Percentiles rank a stretch among this genome's conserved stretches.
Conservation (phyloP, 2,797 vertebrate species). For the Rousettus madagascariensis region DNA sequence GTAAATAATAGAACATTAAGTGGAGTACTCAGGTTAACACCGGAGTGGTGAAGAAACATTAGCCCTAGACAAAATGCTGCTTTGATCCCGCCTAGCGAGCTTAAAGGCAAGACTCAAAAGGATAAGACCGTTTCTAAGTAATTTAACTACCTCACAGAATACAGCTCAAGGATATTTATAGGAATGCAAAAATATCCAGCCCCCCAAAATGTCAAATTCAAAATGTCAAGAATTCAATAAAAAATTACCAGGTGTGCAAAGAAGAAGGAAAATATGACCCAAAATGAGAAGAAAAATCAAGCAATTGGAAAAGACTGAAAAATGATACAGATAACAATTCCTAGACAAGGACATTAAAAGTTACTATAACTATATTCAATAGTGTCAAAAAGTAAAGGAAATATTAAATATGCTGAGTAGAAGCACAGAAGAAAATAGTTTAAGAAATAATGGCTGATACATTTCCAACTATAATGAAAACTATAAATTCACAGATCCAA, state of each 20-base stretch:
- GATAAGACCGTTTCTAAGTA: neutral
- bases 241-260: neutral
- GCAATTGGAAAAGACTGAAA: neutral
- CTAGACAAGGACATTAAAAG: neutral
- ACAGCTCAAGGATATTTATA: neutral
- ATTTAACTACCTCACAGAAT: neutral
- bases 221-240: slow-evolving; percentile 20
- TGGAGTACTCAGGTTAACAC: neutral
- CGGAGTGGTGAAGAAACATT: neutral
- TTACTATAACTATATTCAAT: neutral
- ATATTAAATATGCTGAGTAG: neutral
- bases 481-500: neutral
- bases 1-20: neutral
- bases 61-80: neutral
- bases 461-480: neutral
- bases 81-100: neutral
- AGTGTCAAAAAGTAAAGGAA: neutral
- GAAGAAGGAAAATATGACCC: neutral
- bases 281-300: neutral
- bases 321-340: neutral
- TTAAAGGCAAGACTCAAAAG: neutral
- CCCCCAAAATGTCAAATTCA: neutral
- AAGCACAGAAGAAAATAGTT: neutral
- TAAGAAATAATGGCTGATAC: neutral
- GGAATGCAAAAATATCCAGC: slow-evolving; percentile 19